phyloP scores from a whole-genome alignment of 2,113 vertebrate genomes.

The Nycticebus coucang region DNA sequence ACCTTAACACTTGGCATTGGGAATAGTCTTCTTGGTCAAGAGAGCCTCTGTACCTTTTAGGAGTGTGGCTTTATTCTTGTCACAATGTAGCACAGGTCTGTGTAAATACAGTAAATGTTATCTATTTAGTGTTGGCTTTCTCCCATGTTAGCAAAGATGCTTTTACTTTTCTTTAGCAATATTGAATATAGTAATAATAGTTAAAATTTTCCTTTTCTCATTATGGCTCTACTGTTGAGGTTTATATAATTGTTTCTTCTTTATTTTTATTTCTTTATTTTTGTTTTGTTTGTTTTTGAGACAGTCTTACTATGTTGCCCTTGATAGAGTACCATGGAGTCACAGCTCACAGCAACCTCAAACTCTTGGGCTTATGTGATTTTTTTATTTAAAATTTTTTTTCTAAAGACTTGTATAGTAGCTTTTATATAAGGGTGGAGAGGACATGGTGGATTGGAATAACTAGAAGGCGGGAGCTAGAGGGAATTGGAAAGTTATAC shows the following conservation, averaged over 20 bases:
- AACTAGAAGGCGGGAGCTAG: not conserved
- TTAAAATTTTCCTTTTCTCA: not conserved
- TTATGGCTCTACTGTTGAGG: slow-evolving; percentile 1
- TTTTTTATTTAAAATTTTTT: not conserved
- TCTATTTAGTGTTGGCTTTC: not conserved
- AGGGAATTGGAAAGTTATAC: not conserved
- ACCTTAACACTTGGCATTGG: not conserved
- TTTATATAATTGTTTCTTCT: not conserved
- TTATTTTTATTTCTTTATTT: not conserved
- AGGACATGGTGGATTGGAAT: not conserved
- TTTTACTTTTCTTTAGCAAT: not conserved
- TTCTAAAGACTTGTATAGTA: not conserved
- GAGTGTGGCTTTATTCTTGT: not conserved
- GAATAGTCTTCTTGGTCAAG: not conserved
- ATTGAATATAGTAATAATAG: not conserved
- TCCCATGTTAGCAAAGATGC: not conserved
- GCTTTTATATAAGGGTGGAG: not conserved
- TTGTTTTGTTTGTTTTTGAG: no score
- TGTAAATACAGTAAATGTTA: not conserved
- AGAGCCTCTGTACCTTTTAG: not conserved
- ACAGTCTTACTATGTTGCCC: no score
- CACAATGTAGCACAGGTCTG: not conserved
- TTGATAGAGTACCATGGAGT: no score
- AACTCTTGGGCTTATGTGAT: not conserved
- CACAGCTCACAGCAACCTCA: no score